phyloP scores from a whole-genome alignment of 1,140 invertebrate genomes.

The Hylyphantes graminicola region DNA sequence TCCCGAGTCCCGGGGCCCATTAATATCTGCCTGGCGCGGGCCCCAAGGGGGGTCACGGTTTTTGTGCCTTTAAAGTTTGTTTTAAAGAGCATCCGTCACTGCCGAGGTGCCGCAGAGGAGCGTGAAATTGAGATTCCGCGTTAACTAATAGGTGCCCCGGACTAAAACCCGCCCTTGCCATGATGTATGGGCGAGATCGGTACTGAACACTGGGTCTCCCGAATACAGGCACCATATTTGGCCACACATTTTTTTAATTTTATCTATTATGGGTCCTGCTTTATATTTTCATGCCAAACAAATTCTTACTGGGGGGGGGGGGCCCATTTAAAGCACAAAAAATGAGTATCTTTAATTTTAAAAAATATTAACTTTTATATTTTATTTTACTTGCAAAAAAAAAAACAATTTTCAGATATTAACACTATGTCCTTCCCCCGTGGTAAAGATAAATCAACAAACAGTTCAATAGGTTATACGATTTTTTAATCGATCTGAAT shows the following conservation, averaged over 20 bases:
- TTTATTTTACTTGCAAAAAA: no score
- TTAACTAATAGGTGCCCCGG: constrained; percentile 51
- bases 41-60: constrained; percentile 54
- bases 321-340: no score
- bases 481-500: no score
- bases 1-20: constrained; percentile 23
- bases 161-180: not conserved
- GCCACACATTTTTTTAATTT: not conserved
- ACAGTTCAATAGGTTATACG: no score
- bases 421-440: no score
- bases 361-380: no score
- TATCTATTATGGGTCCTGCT: no score
- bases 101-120: constrained; percentile 55
- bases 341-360: no score
- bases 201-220: not conserved
- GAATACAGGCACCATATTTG: constrained; percentile 4
- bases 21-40: constrained; percentile 48
- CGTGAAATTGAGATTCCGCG: constrained; percentile 56
- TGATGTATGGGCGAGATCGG: not conserved
- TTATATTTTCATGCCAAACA: no score
- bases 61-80: constrained; percentile 61
- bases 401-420: no score
- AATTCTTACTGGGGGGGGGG: no score
- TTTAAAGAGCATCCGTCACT: constrained; percentile 59
- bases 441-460: no score